These are phyloP conservation scores for Rhinogobius similis DNA, from an alignment of 2,113 vertebrate genomes.

Conservation along the genomic window DNA sequence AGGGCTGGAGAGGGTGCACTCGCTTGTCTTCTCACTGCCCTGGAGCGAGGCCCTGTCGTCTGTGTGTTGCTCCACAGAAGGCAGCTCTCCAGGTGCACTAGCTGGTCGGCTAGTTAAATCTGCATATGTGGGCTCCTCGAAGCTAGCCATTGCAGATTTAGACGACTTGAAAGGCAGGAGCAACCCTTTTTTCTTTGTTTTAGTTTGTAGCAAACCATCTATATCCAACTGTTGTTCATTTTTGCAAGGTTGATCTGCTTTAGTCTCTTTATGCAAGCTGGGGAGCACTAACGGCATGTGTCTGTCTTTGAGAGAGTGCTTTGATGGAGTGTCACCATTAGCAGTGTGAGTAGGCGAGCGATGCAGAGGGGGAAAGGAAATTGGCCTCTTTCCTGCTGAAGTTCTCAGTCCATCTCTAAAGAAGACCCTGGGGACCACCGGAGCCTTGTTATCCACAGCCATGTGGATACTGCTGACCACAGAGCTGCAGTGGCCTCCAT, in stretches of 20 bases:
- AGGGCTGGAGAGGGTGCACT: conserved; percentile 44
- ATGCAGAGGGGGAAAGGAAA: conserved; percentile 49
- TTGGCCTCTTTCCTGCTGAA: conserved; percentile 49
- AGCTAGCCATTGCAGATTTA: conserved; percentile 46
- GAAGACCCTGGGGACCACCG: conserved; percentile 41
- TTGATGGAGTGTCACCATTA: conserved; percentile 28
- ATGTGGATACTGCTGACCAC: conserved; percentile 26
- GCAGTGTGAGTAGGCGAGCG: conserved; percentile 13
- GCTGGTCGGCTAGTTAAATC: conserved; percentile 49
- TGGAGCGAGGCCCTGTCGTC: conserved; percentile 33
- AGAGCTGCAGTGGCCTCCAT: conserved; percentile 45
- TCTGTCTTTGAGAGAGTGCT: conserved; percentile 55
- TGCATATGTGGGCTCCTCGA: conserved; percentile 41
- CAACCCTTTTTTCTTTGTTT: conserved; percentile 67
- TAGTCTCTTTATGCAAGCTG: conserved; percentile 35
- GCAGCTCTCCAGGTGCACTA: conserved; percentile 36
- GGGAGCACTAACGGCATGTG: conserved; percentile 71
- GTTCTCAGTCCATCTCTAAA: conserved; percentile 59
- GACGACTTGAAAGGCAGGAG: conserved; percentile 70
- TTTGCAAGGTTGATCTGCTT: conserved; percentile 6
- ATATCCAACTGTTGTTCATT: conserved; percentile 30
- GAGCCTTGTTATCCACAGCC: conserved; percentile 45
- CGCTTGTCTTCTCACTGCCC: conserved; percentile 35
- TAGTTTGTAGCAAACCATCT: conserved; percentile 39
- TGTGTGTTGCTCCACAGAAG: conserved; percentile 18